These are phyloP conservation scores for Heteromormyrus szaboi DNA, from an alignment of 2,797 vertebrate genomes.

Conservation along the genomic window DNA sequence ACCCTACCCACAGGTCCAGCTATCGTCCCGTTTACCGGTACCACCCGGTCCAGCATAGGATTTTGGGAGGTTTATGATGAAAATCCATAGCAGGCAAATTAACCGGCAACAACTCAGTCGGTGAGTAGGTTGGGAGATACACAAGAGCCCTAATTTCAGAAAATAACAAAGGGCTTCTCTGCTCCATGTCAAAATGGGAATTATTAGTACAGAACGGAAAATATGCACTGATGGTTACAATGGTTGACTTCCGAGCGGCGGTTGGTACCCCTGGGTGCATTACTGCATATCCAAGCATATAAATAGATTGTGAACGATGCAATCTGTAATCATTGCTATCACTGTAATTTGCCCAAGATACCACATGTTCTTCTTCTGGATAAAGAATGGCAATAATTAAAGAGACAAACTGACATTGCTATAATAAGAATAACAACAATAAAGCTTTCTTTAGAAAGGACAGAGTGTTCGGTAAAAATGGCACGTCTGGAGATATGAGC, in stretches of 20 bases:
- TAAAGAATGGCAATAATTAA: background rate
- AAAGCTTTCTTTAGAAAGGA: background rate
- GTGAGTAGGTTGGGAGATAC: background rate
- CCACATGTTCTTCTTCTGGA: background rate
- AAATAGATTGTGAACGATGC: constrained; percentile 7
- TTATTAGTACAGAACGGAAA: background rate
- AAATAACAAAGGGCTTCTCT: background rate
- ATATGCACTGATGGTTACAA: background rate
- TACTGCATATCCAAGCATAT: background rate
- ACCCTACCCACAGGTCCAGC: background rate
- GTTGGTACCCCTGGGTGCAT: background rate
- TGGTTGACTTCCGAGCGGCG: background rate
- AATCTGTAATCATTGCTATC: background rate
- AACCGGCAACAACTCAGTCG: background rate
- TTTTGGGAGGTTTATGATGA: background rate
- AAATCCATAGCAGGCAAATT: constrained; percentile 5
- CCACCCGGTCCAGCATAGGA: background rate
- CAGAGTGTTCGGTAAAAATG: background rate
- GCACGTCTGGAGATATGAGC: background rate
- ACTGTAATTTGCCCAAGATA: constrained; percentile 11
- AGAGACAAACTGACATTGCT: background rate
- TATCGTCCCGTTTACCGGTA: background rate
- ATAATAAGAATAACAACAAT: background rate
- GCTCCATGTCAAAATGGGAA: background rate
- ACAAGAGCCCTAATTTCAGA: background rate